A percentile compares a stretch with the other conserved stretches of the same genome.
These are phyloP conservation scores for Drosophila parabipectinata DNA, from an alignment of 1,140 invertebrate species.

Conservation along the genomic window DNA sequence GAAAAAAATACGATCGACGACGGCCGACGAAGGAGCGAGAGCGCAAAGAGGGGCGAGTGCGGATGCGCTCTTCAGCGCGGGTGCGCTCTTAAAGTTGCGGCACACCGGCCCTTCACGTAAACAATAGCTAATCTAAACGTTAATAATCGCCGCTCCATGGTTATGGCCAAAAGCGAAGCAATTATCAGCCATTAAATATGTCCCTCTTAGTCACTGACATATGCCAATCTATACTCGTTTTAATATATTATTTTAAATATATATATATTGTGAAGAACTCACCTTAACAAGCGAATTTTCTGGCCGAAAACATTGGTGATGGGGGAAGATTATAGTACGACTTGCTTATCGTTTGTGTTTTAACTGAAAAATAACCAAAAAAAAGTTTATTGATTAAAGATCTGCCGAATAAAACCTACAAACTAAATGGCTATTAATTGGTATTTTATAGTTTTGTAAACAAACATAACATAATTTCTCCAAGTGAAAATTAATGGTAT, in stretches of 20 bases:
- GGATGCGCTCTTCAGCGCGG: too few relatives aligned
- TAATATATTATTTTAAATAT: constrained; percentile 30
- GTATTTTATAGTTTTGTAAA: background rate
- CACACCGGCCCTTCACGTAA: too few relatives aligned
- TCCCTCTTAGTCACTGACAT: constrained; percentile 43
- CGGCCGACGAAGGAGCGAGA: too few relatives aligned
- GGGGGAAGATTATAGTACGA: constrained; percentile 28
- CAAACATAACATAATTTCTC: constrained; percentile 16
- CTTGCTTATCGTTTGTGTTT: constrained; percentile 37
- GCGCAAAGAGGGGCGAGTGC: too few relatives aligned
- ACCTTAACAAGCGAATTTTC: constrained; percentile 62
- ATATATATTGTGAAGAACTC: constrained; percentile 40
- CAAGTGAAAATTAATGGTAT: constrained; percentile 16
- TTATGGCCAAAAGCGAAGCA: constrained; percentile 10
- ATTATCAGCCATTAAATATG: constrained; percentile 44
- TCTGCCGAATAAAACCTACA: background rate
- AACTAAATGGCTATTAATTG: background rate
- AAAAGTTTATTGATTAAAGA: constrained; percentile 15
- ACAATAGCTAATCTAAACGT: constrained; percentile 36
- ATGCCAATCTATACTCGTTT: constrained; percentile 29
- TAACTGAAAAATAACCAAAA: constrained; percentile 47
- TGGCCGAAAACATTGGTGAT: constrained; percentile 61
- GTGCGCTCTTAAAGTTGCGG: too few relatives aligned
- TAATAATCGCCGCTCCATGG: constrained; percentile 4
- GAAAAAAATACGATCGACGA: too few relatives aligned